Percentiles rank a stretch among this genome's conserved stretches.
Conservation (phyloP, 2,797 vertebrate species). For the Coccyzus lansbergi region DNA sequence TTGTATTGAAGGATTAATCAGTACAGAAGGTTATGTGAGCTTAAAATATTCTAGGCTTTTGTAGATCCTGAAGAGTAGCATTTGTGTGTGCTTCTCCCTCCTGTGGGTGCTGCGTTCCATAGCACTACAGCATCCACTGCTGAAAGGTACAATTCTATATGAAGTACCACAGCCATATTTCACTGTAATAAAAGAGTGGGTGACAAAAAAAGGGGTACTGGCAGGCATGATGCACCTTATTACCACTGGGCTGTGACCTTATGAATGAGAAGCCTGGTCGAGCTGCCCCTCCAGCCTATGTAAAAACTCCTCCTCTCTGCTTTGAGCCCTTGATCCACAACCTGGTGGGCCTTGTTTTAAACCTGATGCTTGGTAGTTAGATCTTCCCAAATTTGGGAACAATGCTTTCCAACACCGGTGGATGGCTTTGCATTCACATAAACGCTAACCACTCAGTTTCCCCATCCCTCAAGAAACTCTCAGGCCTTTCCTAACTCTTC, state of each 20-base stretch:
- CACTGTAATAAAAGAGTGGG: neutral
- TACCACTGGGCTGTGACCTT: rapidly evolving
- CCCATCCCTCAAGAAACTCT: neutral
- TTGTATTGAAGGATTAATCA: neutral
- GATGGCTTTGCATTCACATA: neutral
- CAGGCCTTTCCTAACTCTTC: too few species aligned
- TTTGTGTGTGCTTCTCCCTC: too few species aligned
- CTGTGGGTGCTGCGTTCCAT: too few species aligned
- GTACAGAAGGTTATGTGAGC: neutral
- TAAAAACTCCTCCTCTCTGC: neutral
- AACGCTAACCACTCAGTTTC: neutral
- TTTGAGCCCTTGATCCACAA: neutral
- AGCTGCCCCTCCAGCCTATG: neutral
- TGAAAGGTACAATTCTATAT: neutral
- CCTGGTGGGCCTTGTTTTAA: neutral
- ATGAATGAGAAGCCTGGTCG: rapidly evolving
- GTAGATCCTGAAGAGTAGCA: neutral
- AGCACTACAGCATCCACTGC: neutral
- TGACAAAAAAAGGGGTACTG: neutral
- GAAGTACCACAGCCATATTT: neutral
- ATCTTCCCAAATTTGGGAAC: neutral
- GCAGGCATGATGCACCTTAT: neutral
- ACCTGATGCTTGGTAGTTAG: neutral
- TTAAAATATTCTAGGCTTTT: neutral
- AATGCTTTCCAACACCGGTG: neutral